Conservation (phyloP, 30 jellyfish, hydroid and myxozoan genomes). For the Catostylus mosaicus region DNA sequence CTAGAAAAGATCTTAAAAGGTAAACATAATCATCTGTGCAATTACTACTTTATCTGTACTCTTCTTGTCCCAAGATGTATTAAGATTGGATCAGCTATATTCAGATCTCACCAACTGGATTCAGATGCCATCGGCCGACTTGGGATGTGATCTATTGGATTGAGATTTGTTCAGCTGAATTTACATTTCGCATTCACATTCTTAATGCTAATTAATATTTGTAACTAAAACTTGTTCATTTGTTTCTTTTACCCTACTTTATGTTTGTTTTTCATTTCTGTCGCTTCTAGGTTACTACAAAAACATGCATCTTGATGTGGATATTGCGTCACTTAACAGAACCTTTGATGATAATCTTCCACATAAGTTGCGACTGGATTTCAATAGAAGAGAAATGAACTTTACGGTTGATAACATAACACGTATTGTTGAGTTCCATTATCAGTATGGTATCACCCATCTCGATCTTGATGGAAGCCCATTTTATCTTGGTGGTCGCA, state of each 20-base stretch:
- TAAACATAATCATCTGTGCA: too few relatives aligned
- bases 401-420: conserved; percentile 87
- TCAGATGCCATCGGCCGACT: too few relatives aligned
- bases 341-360: conserved; percentile 90
- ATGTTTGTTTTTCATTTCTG: not conserved
- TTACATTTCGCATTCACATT: too few relatives aligned
- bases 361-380: conserved; percentile 76
- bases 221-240: not conserved
- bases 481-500: conserved; percentile 92
- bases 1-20: too few relatives aligned
- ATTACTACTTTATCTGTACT: too few relatives aligned
- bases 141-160: too few relatives aligned
- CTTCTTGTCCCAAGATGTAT: too few relatives aligned
- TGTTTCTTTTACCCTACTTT: not conserved
- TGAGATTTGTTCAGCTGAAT: too few relatives aligned
- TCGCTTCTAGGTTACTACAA: conserved; percentile 54
- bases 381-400: conserved; percentile 84
- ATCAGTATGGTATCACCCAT: conserved; percentile 92
- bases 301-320: conserved; percentile 83
- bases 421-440: conserved; percentile 85
- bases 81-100: too few relatives aligned
- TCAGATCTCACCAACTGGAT: too few relatives aligned
- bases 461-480: conserved; percentile 95
- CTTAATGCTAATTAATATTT: too few relatives aligned
- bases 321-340: conserved; percentile 67